Base-by-base conservation (phyloP, 2,797 vertebrate genomes). In the Orientallactaga sibirica region DNA sequence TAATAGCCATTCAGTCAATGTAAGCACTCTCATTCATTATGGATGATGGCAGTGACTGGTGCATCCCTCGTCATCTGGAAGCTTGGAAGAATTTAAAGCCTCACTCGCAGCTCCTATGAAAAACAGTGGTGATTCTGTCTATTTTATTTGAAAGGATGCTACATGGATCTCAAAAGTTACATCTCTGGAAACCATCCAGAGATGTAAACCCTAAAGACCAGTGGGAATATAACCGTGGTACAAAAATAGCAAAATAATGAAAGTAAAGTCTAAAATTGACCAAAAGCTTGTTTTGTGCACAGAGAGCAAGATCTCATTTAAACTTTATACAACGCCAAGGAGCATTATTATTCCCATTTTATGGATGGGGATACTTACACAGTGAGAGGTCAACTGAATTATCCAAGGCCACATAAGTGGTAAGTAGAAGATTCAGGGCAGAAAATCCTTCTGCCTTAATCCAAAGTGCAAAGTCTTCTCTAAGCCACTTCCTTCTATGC, bases 11-110 rank as follows among this genome's bases (percentile, higher is more conserved):
- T 55, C 71, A 88, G 52, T 96, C 87, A 87, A 73, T 88, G 33
- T 90, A 94, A 94, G 67, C 67, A 48, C 41, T 74, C 71, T 96
- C 94, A 80, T 96, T 95, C 66, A 88, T 96, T 96, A 92, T 96
- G 79, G 11, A 94, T 97, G 79, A 92, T 77, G 74, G 67, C 64
- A 95, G 86, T 62, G 73, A 80, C 77, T 87, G 86, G 75, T 96
- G 78, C 29, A 83, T 95, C 94, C 88, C 94, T 97, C 79, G 93
- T 66, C 79, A 83, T 86, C 81, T 91, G 73, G 41, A 90, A 92
- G 33, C 88, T 61, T 88, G 88, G 84, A 94, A 93, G 82, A 90
- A 91, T 95, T 80, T 96, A 96, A 95, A 91, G 78, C 16, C 19
- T 94, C 14, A 67, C 20, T 90, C 79, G 93, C 33, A 85, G 74